Evolutionary conservation across 1,140 invertebrate genomes (phyloP), one percentile per base, ranked within the genome.

Genomic region (Meloidogyne exigua): DNA sequence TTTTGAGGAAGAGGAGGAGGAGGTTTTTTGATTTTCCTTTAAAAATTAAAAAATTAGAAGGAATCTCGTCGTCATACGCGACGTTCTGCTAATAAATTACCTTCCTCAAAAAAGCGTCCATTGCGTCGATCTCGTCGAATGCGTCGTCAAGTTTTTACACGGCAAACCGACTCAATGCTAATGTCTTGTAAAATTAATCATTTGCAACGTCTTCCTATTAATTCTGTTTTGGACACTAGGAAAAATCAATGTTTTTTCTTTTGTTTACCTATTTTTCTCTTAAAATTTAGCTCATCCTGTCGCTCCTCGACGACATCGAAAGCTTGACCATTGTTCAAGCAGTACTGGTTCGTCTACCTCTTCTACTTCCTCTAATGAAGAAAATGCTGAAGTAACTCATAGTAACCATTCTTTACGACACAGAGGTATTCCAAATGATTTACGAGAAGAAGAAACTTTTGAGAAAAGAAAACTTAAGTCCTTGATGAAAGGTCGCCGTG

Each of bases 381-480:
- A 18, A 57, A n/a, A 18, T n/a, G 18, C 5, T n/a, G 49, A 57
- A 57, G 18, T n/a, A 57, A 18, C 49, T 57, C 18, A n/a, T 57
- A n/a, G 49, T 57, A 57, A 57, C 7, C 32, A 28, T 68, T 10
- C 28, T 25, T 7, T 63, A 1, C 18, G 49, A 7, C 49, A 57
- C n/a, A 12, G 49, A n/a, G 49, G 57, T 18, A 66, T 71, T 21
- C 62, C 70, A 21, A 68, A 62, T 10, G 81, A 82, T 68, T 21
- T 75, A n/a, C 78, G 68, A 11, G 77, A 78, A 23, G 81, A 82
- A 64, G 69, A 66, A 9, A 65, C 69, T 23, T 82, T 82, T 67
- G 83, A 83, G 63, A 78, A 72, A n/a, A 57, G 82, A 15, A 76
- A 68, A 68, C 18, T 76, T 13, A 71, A 80, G 42, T 71, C 62